These are phyloP conservation scores for Muraenolepis orangiensis DNA, from an alignment of 2,797 vertebrate species.

Conservation along the genomic window DNA sequence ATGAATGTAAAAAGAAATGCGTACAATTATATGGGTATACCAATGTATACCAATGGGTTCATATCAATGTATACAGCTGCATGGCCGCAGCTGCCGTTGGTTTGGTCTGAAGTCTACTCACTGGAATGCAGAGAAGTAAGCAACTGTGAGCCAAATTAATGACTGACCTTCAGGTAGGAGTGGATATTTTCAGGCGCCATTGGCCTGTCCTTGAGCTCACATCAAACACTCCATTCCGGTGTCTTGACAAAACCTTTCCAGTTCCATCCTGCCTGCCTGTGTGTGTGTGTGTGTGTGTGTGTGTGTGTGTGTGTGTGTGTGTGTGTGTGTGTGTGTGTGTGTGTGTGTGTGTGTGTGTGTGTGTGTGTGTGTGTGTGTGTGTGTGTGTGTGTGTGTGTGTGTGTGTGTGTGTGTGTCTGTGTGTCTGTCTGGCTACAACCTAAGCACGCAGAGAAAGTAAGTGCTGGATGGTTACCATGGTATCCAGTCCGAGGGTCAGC, in stretches of 20 bases:
- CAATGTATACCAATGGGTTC: too few relatives aligned
- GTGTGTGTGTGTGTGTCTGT: constrained; percentile 3
- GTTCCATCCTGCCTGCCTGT: not conserved
- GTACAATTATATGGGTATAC: too few relatives aligned
- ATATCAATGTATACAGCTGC: too few relatives aligned
- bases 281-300: not conserved
- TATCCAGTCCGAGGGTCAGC: constrained; percentile 94
- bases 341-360: not conserved
- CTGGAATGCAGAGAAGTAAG: too few relatives aligned
- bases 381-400: not conserved
- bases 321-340: constrained; percentile 4
- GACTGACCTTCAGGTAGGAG: too few relatives aligned
- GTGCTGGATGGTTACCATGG: constrained; percentile 82
- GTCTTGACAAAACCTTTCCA: not conserved
- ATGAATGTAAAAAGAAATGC: too few relatives aligned
- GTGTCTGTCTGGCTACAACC: constrained; percentile 8
- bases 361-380: not conserved
- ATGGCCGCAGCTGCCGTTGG: too few relatives aligned
- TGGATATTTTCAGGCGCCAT: too few relatives aligned
- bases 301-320: constrained; percentile 1
- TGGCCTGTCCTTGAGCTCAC: not conserved
- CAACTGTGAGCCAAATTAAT: too few relatives aligned
- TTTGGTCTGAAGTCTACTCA: too few relatives aligned
- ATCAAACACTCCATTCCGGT: not conserved
- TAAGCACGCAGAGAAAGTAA: constrained; percentile 5